phyloP scores from a whole-genome alignment of 2,113 vertebrate genomes.

The Redunca redunca region DNA sequence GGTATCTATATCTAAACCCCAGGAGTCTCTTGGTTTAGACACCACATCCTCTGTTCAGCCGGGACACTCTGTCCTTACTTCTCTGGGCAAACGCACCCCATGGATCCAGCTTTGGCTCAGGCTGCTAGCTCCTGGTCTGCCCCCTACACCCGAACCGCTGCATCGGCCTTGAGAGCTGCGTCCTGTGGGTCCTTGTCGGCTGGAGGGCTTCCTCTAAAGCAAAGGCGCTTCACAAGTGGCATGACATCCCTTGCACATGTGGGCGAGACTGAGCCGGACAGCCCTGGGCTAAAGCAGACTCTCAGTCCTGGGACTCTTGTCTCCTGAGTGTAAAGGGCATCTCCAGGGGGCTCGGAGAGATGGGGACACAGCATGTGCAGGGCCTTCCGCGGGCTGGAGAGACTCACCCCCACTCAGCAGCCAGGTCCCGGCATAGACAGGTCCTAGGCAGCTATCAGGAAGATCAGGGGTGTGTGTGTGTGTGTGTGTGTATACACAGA shows the following conservation, averaged over 20 bases:
- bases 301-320: too few species aligned
- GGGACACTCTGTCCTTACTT: not conserved
- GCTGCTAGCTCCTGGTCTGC: not conserved
- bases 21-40: not conserved
- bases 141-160: fast-evolving
- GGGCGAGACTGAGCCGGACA: not conserved
- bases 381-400: not conserved
- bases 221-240: not conserved
- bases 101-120: not conserved
- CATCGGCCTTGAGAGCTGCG: not conserved
- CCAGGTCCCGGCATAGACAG: not conserved
- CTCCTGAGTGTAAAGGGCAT: not conserved
- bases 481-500: not conserved
- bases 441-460: not conserved
- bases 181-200: not conserved
- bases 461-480: not conserved
- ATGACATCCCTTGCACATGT: not conserved
- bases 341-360: not conserved
- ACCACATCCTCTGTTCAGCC: not conserved
- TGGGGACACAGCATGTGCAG: not conserved
- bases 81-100: not conserved
- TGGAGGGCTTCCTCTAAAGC: not conserved
- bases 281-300: not conserved
- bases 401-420: not conserved
- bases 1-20: fast-evolving